phyloP scores from a whole-genome alignment of 2,888 invertebrate species.

The Molorchus minor region DNA sequence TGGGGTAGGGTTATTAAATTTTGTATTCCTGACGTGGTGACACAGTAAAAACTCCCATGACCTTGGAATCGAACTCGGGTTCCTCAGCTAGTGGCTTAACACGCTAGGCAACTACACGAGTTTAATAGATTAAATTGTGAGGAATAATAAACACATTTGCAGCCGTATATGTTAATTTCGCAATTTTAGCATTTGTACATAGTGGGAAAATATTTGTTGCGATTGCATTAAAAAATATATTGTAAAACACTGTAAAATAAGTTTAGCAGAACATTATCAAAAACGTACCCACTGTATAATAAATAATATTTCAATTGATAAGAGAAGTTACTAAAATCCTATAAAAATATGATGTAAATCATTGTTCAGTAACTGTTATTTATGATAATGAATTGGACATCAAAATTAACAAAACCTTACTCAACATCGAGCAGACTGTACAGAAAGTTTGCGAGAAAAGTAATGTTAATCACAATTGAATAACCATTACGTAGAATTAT shows the following conservation, averaged over 20 bases:
- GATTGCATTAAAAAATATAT: conserved; percentile 4
- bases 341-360: not conserved
- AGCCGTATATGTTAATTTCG: not conserved
- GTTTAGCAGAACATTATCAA: not conserved
- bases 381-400: conserved; percentile 9
- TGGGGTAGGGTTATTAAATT: too few relatives aligned
- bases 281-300: conserved; percentile 8
- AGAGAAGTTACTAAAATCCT: conserved; percentile 7
- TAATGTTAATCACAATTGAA: not conserved
- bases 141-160: not conserved
- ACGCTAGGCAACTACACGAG: too few relatives aligned
- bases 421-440: conserved; percentile 32
- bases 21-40: too few relatives aligned
- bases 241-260: not conserved
- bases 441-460: conserved; percentile 26
- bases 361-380: conserved; percentile 11
- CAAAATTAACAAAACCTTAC: conserved; percentile 31
- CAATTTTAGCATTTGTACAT: not conserved
- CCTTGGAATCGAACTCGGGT: too few relatives aligned
- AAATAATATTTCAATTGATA: conserved; percentile 14
- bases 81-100: too few relatives aligned
- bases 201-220: not conserved
- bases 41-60: too few relatives aligned
- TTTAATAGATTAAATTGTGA: too few relatives aligned
- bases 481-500: not conserved